Conservation (phyloP, 2,888 invertebrate species). For the Nomada flava region DNA sequence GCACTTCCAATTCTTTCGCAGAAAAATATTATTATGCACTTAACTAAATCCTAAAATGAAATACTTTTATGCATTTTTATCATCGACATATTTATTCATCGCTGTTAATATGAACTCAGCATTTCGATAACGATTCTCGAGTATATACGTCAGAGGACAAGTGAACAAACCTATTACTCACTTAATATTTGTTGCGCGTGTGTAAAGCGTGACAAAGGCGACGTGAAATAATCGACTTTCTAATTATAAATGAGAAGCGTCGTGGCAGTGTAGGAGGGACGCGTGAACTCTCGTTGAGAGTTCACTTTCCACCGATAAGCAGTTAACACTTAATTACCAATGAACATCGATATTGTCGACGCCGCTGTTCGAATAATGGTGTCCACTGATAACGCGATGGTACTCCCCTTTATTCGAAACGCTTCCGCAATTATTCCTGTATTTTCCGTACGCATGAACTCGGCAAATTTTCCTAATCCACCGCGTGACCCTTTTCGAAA, state of each 20-base stretch:
- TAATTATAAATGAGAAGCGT: slow-evolving; percentile 66
- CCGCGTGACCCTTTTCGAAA: not conserved
- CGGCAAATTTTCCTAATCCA: slow-evolving; percentile 20
- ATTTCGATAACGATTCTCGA: too few species aligned
- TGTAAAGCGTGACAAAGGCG: slow-evolving; percentile 44
- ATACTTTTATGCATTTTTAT: too few species aligned
- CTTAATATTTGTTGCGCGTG: slow-evolving; percentile 38
- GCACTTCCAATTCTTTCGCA: too few species aligned
- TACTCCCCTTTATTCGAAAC: not conserved
- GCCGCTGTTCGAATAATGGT: slow-evolving; percentile 38
- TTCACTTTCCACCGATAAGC: slow-evolving; percentile 64
- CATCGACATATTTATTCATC: too few species aligned
- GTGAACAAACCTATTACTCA: slow-evolving; percentile 2
- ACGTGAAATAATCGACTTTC: slow-evolving; percentile 65
- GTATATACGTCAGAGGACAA: too few species aligned
- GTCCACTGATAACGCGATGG: slow-evolving; percentile 30
- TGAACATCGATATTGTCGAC: slow-evolving; percentile 60
- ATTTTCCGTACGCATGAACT: slow-evolving; percentile 12
- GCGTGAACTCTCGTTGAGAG: slow-evolving; percentile 60
- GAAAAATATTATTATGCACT: too few species aligned
- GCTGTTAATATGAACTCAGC: too few species aligned
- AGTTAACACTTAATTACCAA: slow-evolving; percentile 69
- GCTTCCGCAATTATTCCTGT: slow-evolving; percentile 42
- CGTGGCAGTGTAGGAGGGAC: slow-evolving; percentile 11
- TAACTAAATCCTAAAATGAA: too few species aligned